Evolutionary conservation across 2,888 invertebrate species (phyloP), one percentile per base, ranked within the genome.

Genomic region (Philereme transversata): DNA sequence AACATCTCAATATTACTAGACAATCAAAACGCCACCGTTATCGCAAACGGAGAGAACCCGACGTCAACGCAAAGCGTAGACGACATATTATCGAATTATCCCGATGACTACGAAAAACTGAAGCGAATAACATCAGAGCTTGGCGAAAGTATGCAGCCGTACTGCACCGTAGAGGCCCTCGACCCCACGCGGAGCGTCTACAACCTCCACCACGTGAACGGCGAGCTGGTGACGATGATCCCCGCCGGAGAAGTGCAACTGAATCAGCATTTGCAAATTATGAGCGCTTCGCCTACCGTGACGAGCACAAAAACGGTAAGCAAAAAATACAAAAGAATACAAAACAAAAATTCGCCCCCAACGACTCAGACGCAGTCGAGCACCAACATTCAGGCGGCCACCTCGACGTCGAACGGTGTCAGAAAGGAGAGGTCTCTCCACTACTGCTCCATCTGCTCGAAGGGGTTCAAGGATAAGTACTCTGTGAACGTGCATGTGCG

Each of bases 401-500:
- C 94, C 9, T 94, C 94, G 8, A 94, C 94, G 40, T 95, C 95
- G 57, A 95, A 95, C 71, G 94, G 95, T n/a, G 95, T 95, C 10
- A 93, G 97, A 8, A 97, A 97, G 80, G 97, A 97, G 81, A 93
- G 98, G 73, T 96, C 98, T 62, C 88, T 99, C 69, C 96, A 99
- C 87, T 96, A 98, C 88, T 95, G 99, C 93, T 95, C 97, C 84
- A 97, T 99, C 86, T 99, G 97, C 88, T 97, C 97, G 75, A 97
- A 97, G 83, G 97, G 97, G 4, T 98, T 98, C 88, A 98, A 98
- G 87, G 98, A 98, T 87, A 98, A 98, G 86, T 99, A 99, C 94
- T 97, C 99, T 65, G 98, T 99, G 58, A 99, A 99, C 84, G 99
- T 99, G 50, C 99, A 99, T 87, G 97, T 99, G 73, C 94, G 99